Percentiles rank a stretch among this genome's conserved stretches.
These are phyloP conservation scores for Baccha elongata DNA, from an alignment of 2,888 invertebrate species.

Conservation along the genomic window DNA sequence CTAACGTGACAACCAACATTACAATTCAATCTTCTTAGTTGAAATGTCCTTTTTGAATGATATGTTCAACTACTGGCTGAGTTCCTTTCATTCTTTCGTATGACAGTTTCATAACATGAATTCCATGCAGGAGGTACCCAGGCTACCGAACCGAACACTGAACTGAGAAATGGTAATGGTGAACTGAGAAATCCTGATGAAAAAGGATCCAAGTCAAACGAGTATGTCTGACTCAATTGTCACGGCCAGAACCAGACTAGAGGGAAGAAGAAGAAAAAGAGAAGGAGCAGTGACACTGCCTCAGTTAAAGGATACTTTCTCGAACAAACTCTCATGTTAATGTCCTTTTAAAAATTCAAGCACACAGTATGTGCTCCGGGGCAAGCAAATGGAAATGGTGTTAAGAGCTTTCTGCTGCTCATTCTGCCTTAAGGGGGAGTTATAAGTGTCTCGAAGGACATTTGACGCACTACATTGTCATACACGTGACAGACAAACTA, in stretches of 20 bases:
- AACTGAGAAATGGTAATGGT: neutral
- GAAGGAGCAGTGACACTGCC: conserved; percentile 27
- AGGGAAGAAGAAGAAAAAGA: neutral
- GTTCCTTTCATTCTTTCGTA: conserved; percentile 6
- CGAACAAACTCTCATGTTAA: conserved; percentile 38
- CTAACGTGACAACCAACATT: conserved; percentile 57
- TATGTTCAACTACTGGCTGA: conserved; percentile 15
- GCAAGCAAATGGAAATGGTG: conserved; percentile 29
- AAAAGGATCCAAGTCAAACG: conserved; percentile 55
- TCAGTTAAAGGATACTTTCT: conserved; percentile 38
- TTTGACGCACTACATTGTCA: conserved; percentile 47
- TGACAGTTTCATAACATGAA: conserved; percentile 46
- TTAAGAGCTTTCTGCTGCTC: conserved; percentile 29
- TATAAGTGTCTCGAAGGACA: conserved; percentile 57
- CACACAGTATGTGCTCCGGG: neutral
- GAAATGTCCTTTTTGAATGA: conserved; percentile 30
- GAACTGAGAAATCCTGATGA: neutral
- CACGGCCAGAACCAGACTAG: conserved; percentile 21
- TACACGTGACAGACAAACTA: conserved; percentile 51
- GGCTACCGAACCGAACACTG: neutral
- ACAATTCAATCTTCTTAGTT: conserved; percentile 62
- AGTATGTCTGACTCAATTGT: conserved; percentile 62
- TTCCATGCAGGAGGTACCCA: conserved; percentile 14
- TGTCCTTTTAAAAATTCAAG: conserved; percentile 62
- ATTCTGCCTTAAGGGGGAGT: neutral